phyloP scores from a whole-genome alignment of 2,113 vertebrate genomes.

The Alaudala cheleensis region DNA sequence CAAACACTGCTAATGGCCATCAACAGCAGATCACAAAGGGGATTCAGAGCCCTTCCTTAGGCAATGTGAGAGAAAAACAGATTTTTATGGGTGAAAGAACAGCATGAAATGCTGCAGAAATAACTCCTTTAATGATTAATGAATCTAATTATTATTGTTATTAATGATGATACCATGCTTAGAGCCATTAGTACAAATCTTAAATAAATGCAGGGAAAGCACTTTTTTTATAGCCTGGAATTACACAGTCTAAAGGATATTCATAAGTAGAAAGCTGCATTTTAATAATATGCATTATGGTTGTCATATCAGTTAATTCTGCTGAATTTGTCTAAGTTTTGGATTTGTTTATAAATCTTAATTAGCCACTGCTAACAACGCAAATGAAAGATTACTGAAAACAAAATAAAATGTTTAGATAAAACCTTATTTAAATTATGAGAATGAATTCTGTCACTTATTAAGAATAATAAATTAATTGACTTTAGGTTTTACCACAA shows the following conservation, averaged over 20 bases:
- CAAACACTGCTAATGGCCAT: neutral
- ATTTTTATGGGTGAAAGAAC: neutral
- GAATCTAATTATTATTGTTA: slow-evolving; percentile 1
- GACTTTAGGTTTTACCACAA: neutral
- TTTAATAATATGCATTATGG: neutral
- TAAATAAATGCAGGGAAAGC: slow-evolving; percentile 16
- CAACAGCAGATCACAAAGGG: neutral
- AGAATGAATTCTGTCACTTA: neutral
- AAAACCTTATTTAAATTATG: neutral
- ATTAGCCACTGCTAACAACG: neutral
- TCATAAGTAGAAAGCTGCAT: neutral
- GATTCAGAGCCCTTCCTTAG: neutral
- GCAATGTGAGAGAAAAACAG: neutral
- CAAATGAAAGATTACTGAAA: neutral
- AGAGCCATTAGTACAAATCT: neutral
- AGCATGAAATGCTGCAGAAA: neutral
- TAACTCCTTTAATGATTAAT: neutral
- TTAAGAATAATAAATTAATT: neutral
- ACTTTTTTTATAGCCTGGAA: neutral
- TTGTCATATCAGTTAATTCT: neutral
- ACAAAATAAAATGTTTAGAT: neutral
- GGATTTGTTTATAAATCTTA: slow-evolving; percentile 2
- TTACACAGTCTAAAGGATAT: neutral
- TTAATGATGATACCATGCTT: neutral
- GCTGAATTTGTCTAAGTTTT: neutral